phyloP scores from a whole-genome alignment of 2,113 vertebrate genomes.

The Epinephelus fuscoguttatus region DNA sequence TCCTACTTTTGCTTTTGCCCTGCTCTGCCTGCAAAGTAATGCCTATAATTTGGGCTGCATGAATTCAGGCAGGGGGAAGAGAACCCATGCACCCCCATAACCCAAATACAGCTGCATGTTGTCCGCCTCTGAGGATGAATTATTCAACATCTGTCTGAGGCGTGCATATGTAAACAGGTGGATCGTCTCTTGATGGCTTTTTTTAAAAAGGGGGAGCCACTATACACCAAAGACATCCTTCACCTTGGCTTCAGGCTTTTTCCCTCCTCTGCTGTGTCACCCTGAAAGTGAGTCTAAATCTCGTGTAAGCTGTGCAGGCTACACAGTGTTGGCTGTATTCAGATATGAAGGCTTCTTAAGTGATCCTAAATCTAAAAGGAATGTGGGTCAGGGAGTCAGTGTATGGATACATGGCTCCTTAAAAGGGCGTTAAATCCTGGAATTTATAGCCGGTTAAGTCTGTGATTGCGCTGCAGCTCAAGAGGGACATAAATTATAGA shows the following conservation, averaged over 20 bases:
- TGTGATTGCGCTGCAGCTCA: slow-evolving; percentile 40
- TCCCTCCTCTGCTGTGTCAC: slow-evolving; percentile 45
- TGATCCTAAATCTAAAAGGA: slow-evolving; percentile 57
- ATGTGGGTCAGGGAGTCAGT: slow-evolving; percentile 23
- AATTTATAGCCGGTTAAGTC: slow-evolving; percentile 41
- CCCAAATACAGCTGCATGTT: slow-evolving; percentile 82
- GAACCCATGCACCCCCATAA: slow-evolving; percentile 72
- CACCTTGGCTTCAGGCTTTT: slow-evolving; percentile 34
- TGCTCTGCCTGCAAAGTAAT: slow-evolving; percentile 73
- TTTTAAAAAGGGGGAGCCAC: slow-evolving; percentile 47
- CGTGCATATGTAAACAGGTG: slow-evolving; percentile 80
- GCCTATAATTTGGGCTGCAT: slow-evolving; percentile 67
- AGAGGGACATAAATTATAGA: slow-evolving; percentile 38
- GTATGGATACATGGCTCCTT: slow-evolving; percentile 28
- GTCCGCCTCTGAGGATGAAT: slow-evolving; percentile 79
- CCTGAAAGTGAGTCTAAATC: slow-evolving; percentile 44
- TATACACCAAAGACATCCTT: slow-evolving; percentile 57
- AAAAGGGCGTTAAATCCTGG: slow-evolving; percentile 35
- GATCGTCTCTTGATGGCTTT: slow-evolving; percentile 66
- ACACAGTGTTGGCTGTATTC: slow-evolving; percentile 31
- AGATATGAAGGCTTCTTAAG: slow-evolving; percentile 37
- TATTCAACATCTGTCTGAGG: slow-evolving; percentile 83
- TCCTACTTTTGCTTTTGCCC: slow-evolving; percentile 69
- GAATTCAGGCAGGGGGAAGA: slow-evolving; percentile 54
- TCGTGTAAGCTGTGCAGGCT: slow-evolving; percentile 49